These are phyloP conservation scores for Ceuthmochares aereus DNA, from an alignment of 2,113 vertebrate species.

Conservation along the genomic window DNA sequence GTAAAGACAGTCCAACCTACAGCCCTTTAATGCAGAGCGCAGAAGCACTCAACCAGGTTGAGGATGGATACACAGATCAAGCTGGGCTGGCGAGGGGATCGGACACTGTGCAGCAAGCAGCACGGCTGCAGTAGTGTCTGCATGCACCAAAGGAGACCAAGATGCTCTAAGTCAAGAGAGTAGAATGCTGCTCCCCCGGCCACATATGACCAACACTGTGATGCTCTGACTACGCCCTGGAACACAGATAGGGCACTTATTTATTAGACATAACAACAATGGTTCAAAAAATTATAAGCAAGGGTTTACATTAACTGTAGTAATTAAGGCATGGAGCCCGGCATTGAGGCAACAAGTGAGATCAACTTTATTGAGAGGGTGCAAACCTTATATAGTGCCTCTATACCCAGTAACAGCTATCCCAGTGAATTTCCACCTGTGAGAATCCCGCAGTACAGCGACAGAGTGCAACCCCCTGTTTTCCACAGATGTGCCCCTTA, in stretches of 20 bases:
- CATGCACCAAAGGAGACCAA: neutral
- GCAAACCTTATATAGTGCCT: no score
- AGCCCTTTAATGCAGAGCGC: neutral
- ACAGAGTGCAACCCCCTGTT: no score
- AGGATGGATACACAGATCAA: fast-evolving
- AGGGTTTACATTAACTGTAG: constrained; percentile 5
- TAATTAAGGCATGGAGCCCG: no score
- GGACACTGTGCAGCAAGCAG: fast-evolving
- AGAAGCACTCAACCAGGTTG: neutral
- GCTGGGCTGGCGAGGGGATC: neutral
- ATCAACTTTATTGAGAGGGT: no score
- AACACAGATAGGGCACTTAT: neutral
- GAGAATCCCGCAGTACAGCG: no score
- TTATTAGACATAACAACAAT: neutral
- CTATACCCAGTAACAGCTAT: no score
- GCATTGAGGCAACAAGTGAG: no score
- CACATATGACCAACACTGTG: neutral
- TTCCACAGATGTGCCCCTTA: no score
- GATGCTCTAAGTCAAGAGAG: neutral
- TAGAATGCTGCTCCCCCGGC: fast-evolving
- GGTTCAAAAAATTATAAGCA: constrained; percentile 43
- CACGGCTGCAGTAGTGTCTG: neutral
- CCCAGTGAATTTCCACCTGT: no score
- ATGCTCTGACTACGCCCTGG: neutral
- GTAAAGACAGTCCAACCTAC: neutral